Conservation (phyloP, 2,888 invertebrate genomes). For the Scrobipalpa atriplicella region DNA sequence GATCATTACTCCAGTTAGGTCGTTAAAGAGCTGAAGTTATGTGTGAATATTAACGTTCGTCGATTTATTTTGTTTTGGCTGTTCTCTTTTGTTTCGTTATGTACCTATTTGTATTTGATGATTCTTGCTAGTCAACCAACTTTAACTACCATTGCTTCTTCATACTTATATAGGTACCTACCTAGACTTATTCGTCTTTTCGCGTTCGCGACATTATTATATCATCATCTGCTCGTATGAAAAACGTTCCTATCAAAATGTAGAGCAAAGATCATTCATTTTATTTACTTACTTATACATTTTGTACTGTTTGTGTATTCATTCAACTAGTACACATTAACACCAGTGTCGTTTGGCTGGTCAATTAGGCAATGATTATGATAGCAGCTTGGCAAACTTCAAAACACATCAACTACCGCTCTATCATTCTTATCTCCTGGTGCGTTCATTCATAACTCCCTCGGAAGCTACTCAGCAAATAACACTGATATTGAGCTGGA, state of each 20-base stretch:
- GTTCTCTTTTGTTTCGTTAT: too few species aligned
- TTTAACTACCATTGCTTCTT: too few species aligned
- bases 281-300: not conserved
- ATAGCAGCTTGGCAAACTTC: slow-evolving; percentile 36
- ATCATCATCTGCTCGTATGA: too few species aligned
- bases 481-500: slow-evolving; percentile 41
- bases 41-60: slow-evolving; percentile 1
- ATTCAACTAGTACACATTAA: slow-evolving; percentile 28
- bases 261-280: too few species aligned
- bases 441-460: slow-evolving; percentile 54
- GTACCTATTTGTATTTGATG: too few species aligned
- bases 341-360: slow-evolving; percentile 37
- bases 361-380: slow-evolving; percentile 40
- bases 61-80: not conserved
- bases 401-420: slow-evolving; percentile 37
- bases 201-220: too few species aligned
- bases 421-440: slow-evolving; percentile 42
- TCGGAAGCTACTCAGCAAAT: slow-evolving; percentile 44
- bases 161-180: not conserved
- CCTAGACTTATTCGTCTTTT: too few species aligned
- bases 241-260: too few species aligned
- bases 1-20: not conserved
- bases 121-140: too few species aligned
- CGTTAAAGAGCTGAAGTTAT: not conserved
- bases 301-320: not conserved